Percentiles rank a stretch among this genome's conserved stretches.
Conservation (phyloP, 2,797 vertebrate species). For the Lutjanus campechanus region DNA sequence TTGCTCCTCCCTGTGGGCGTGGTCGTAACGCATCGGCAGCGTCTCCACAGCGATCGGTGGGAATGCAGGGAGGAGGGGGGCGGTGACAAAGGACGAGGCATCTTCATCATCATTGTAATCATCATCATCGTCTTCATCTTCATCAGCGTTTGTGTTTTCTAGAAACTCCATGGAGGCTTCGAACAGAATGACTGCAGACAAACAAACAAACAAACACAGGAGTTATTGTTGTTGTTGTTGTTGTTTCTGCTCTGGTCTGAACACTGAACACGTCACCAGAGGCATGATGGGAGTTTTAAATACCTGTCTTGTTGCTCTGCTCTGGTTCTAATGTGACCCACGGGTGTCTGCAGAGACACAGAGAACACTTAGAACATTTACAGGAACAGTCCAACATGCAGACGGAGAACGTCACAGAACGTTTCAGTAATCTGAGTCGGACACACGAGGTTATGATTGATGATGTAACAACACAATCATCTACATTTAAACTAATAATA, state of each 20-base stretch:
- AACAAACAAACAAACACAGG: background rate
- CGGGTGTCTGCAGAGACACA: constrained; percentile 44
- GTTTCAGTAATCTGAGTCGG: no score
- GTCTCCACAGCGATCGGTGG: constrained; percentile 73
- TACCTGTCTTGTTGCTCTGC: constrained; percentile 26
- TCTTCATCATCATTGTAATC: constrained; percentile 50
- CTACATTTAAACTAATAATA: no score
- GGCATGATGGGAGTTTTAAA: no score
- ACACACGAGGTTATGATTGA: no score
- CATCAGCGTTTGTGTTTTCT: constrained; percentile 44
- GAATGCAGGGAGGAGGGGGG: constrained; percentile 39
- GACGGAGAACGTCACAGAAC: no score
- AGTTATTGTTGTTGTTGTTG: background rate
- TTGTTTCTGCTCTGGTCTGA: no score
- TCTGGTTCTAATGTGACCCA: constrained; percentile 31
- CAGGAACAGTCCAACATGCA: no score
- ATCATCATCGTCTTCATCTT: constrained; percentile 28
- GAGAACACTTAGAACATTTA: background rate
- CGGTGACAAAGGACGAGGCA: constrained; percentile 46
- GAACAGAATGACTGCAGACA: constrained; percentile 74
- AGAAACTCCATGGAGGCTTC: constrained; percentile 86
- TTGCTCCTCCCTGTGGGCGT: constrained; percentile 74
- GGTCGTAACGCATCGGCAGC: constrained; percentile 74
- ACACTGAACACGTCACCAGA: no score
- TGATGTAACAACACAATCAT: background rate